Base-by-base conservation (phyloP, 2,797 vertebrate genomes). In the Myripristis jacobus region DNA sequence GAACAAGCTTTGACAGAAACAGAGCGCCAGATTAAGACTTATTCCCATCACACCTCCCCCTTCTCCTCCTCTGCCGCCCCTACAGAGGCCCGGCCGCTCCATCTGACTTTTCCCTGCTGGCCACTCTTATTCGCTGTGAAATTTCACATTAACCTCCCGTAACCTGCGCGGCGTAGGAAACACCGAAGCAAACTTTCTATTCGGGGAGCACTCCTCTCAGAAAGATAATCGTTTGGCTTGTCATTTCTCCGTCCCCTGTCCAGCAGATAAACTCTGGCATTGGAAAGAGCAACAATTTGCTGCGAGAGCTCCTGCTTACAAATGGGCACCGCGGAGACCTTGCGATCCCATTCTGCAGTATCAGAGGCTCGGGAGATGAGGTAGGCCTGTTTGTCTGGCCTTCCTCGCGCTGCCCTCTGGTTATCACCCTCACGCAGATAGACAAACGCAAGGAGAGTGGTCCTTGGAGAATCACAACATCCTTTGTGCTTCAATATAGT, bases 1-100 rank as follows among this genome's bases (percentile, higher is more conserved):
- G 88, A 93, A 92, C 86, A 76, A 91, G 91, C 86, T 88, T 66
- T 93, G 93, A 93, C 91, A 94, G 91, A 90, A 94, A 92, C 92
- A 91, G 90, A 92, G 80, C 62, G 46, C 80, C 75, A 78, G 90
- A 94, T 94, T 91, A 93, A 93, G 93, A 93, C 79, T 58, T 88
- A 92, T 92, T 90, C 88, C 85, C 63, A 85, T 90, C 86, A 81
- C 80, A 66, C 76, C 81, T 70, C 79, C 82, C 56, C 55, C 66
- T 71, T 43, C 75, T 68, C 73, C 75, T 65, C 82, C 68, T 76
- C 68, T 50, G 22, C 51, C 80, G 64, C 81, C 69, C 66, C 53
- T 8, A 3, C 12, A 13, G 11, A 78, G 46, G 58, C 67, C 46
- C n/a, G 11, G 51, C 60, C 19, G 60, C 63, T 81, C 62, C 63